These are phyloP conservation scores for Semnornis frantzii DNA, from an alignment of 2,113 vertebrate genomes.

Conservation along the genomic window DNA sequence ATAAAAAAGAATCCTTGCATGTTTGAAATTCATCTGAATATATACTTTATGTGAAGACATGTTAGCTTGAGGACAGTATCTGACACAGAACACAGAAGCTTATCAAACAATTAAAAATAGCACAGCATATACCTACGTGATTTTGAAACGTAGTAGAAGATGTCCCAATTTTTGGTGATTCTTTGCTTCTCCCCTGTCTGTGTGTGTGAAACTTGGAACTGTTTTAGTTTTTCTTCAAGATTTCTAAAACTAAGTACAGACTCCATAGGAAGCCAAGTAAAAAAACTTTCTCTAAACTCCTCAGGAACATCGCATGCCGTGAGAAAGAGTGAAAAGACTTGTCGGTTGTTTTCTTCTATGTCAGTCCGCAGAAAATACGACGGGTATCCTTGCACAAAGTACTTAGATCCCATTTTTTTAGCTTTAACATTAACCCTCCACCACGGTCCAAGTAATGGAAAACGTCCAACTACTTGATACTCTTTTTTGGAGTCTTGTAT, in stretches of 20 bases:
- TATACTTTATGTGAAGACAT: not conserved
- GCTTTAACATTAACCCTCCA: conserved; percentile 78
- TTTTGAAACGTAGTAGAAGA: conserved; percentile 9
- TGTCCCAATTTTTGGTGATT: not conserved
- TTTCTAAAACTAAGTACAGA: conserved; percentile 65
- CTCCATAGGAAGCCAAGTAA: conserved; percentile 61
- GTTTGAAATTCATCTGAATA: not conserved
- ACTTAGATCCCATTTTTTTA: not conserved
- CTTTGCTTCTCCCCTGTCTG: not conserved
- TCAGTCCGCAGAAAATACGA: conserved; percentile 77
- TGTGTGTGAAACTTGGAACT: conserved; percentile 26
- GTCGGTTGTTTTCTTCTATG: conserved; percentile 33
- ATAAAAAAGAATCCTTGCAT: too few relatives aligned
- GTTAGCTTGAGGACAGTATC: not conserved
- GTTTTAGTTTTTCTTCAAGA: conserved; percentile 51
- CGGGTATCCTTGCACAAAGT: conserved; percentile 71
- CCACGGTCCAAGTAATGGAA: conserved; percentile 80
- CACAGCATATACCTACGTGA: conserved; percentile 66
- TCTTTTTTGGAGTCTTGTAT: conserved; percentile 57
- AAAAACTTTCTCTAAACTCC: conserved; percentile 39
- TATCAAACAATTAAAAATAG: not conserved
- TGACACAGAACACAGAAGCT: not conserved
- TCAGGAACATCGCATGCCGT: conserved; percentile 33
- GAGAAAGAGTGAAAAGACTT: conserved; percentile 79
- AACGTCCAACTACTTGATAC: conserved; percentile 73